phyloP scores from a whole-genome alignment of 2,888 invertebrate species.

The Eurytoma californica region DNA sequence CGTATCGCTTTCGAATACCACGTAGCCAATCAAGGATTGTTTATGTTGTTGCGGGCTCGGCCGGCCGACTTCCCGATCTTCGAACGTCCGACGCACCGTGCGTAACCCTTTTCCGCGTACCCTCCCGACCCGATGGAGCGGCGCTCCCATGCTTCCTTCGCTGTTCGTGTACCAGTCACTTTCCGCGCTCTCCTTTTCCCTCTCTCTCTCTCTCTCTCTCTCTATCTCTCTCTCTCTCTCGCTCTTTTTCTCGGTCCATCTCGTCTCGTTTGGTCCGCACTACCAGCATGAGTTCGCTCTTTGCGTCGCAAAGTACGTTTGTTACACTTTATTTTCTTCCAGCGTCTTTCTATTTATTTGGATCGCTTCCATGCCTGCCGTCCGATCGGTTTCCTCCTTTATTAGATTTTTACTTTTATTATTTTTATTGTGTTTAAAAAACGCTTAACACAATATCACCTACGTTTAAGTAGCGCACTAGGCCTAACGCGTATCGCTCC shows the following conservation, averaged over 20 bases:
- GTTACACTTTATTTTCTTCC: conserved; percentile 34
- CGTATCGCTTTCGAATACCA: conserved; percentile 73
- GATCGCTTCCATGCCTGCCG: conserved; percentile 71
- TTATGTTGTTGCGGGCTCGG: background rate
- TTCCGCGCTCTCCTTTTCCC: background rate
- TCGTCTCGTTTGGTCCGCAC: conserved; percentile 73
- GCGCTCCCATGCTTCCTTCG: conserved; percentile 53
- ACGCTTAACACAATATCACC: conserved; percentile 53
- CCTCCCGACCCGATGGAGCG: conserved; percentile 61
- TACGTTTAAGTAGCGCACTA: conserved; percentile 45
- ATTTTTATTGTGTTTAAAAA: conserved; percentile 13
- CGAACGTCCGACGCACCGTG: conserved; percentile 34
- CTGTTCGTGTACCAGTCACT: conserved; percentile 9
- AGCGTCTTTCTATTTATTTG: conserved; percentile 54
- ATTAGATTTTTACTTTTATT: background rate
- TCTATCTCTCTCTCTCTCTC: conserved; percentile 14
- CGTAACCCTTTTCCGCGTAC: background rate
- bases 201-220: conserved; percentile 9
- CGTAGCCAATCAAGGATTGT: conserved; percentile 70
- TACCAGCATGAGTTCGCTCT: conserved; percentile 70
- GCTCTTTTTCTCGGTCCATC: conserved; percentile 19
- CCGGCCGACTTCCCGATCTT: conserved; percentile 35
- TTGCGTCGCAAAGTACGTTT: conserved; percentile 58
- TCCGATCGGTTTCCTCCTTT: conserved; percentile 69
- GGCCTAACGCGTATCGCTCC: conserved; percentile 49